Percentiles rank a stretch among this genome's conserved stretches.
Evolutionary conservation across 2,113 vertebrate species (phyloP).

Genomic region (Sisor rabdophorus): DNA sequence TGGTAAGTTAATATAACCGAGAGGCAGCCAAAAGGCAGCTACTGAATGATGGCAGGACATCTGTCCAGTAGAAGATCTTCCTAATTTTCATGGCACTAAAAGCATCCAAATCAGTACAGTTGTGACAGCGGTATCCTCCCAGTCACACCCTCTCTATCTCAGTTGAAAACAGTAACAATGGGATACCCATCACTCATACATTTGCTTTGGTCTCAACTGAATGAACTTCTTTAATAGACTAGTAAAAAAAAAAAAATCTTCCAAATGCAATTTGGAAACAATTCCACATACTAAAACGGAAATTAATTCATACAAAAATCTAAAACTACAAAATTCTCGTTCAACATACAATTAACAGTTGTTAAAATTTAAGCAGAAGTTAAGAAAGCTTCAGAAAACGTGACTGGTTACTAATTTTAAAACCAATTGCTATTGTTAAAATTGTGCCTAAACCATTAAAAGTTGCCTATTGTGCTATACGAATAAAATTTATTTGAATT

Average conservation of each 20-base stretch:
- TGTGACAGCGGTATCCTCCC: slow-evolving; percentile 43
- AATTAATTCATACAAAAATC: not conserved
- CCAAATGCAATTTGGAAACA: not conserved
- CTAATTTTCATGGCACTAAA: slow-evolving; percentile 42
- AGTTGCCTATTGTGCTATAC: too few relatives aligned
- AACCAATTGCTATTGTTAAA: too few relatives aligned
- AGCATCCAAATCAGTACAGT: slow-evolving; percentile 39
- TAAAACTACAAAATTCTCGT: not conserved
- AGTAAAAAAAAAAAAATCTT: not conserved
- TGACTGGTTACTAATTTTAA: not conserved
- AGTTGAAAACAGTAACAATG: slow-evolving; percentile 26
- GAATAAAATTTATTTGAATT: too few relatives aligned
- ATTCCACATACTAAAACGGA: not conserved
- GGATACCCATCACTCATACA: slow-evolving; percentile 2
- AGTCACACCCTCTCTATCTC: slow-evolving; percentile 42
- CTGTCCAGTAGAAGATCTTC: slow-evolving; percentile 51
- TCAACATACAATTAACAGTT: not conserved
- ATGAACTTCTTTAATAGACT: slow-evolving; percentile 6
- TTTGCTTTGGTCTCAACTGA: slow-evolving; percentile 9
- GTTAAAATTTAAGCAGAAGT: not conserved
- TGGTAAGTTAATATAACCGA: slow-evolving; percentile 32
- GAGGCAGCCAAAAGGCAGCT: slow-evolving; percentile 42
- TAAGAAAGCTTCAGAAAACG: not conserved
- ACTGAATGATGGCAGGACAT: slow-evolving; percentile 54
- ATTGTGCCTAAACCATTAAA: too few relatives aligned